Base-by-base conservation (phyloP, 2,113 vertebrate species). In the Trichechus manatus region DNA sequence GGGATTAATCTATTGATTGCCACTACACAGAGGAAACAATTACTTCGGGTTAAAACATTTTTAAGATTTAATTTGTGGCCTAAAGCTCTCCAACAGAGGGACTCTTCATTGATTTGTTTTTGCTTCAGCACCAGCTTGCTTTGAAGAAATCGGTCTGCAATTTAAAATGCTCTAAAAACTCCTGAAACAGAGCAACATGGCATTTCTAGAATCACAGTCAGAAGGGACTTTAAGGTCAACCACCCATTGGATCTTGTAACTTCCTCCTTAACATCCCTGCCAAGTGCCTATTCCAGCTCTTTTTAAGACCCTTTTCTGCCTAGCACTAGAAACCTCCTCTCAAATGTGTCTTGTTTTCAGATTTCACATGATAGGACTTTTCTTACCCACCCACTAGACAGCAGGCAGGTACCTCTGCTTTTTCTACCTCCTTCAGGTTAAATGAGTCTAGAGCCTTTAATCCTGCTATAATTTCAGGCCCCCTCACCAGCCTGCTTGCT, bases 21-120 rank as follows among this genome's bases (percentile, higher is more conserved):
- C 47, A 79, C 4, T 0, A 63, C 29, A 87, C 47, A 50, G 61
- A 94, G 80, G 63, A 87, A 96, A 82, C 72, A 82, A 94, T 64
- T 61, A 79, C 25, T 56, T 61, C 0, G 44, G n/a, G 59, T 85
- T 85, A 94, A 91, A 47, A 86, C 1, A 15, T 86, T 25, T 72
- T 91, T 10, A 77, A 33, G 56, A 44, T 79, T 90, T 87, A 56
- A 89, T 91, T 91, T 93, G 74, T 68, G n/a, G 29, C 44, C 22
- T 74, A 22, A 81, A 86, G 59, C n/a, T 84, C 44, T 75, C 42
- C 53, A 87, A 9, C 36, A 96, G 78, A 93, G 15, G 33, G 93
- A 66, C 7, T 93, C 63, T 66, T 92, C 56, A 77, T 86, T 3
- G 29, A 70, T 80, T 75, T 96, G 47, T 14, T 97, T 90, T 90